phyloP scores from a whole-genome alignment of 2,113 vertebrate species.

The Cyrtonyx montezumae region DNA sequence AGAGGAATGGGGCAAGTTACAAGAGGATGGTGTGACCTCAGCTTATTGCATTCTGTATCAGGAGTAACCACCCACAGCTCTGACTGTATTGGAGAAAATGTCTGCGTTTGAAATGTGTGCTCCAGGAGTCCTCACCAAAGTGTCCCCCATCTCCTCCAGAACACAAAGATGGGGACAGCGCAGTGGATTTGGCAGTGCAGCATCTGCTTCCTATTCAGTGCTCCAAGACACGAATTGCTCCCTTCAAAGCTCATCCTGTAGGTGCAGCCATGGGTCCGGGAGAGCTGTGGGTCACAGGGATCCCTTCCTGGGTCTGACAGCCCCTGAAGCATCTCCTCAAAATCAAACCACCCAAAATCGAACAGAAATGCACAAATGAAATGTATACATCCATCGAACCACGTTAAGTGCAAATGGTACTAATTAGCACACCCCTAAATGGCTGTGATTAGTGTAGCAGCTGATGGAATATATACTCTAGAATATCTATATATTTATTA shows the following conservation, averaged over 20 bases:
- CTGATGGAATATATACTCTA: background rate
- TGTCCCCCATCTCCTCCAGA: background rate
- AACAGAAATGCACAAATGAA: background rate
- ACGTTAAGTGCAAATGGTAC: background rate
- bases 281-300: background rate
- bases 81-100: background rate
- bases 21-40: background rate
- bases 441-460: background rate
- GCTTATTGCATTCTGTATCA: background rate
- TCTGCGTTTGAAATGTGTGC: background rate
- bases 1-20: accelerated
- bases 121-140: background rate
- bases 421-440: background rate
- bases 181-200: accelerated
- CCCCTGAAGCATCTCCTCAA: background rate
- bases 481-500: background rate
- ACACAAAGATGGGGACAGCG: no score
- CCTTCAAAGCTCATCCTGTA: background rate
- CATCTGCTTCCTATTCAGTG: accelerated
- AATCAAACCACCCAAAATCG: background rate
- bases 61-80: background rate
- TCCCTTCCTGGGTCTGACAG: background rate
- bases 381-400: background rate
- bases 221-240: background rate
- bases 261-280: background rate